Base-by-base conservation (phyloP, 1,140 invertebrate genomes). In the Atta cephalotes region DNA sequence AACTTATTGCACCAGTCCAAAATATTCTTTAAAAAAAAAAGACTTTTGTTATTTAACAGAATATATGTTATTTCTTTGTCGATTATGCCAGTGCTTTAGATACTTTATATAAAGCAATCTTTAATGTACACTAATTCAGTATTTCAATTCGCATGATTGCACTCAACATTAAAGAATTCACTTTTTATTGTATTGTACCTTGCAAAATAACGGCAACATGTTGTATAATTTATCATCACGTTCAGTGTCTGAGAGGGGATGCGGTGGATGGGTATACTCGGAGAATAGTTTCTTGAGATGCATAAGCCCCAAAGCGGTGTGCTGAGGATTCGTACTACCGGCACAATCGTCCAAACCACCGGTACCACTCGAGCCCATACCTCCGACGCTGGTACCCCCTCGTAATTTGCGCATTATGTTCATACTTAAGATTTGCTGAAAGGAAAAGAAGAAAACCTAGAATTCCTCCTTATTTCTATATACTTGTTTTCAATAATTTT, bases 181-280 rank as follows among this genome's bases (percentile, higher is more conserved):
- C 10, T n/a, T 14, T 80, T 21, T 70, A 58, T 21, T 21, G 21
- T 85, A 12, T 3, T 81, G 95, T 96, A 99, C 99, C 97, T 99
- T 99, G 95, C 98, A 99, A 95, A 99, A 99, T 12, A 99, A 96
- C 62, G 99, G 99, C 91, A 99, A 96, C 98, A 99, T 99, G 95
- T 99, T 99, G 95, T 99, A 99, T 0, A 99, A 96, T 95, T 99
- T 99, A 92, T 98, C 98, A 95, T 99, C 98, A 87, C 97, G 97
- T 95, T 99, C 98, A 78, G 96, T 95, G 84, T 98, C 98, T 51
- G 96, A 96, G 1, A 98, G 95, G 10, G 97, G 96, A 91, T 98
- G 97, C 63, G 97, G 95, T 56, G 98, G 98, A 96, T 99, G 98
- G 28, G 97, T 97, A 92, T 98, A 99, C 92, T 99, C 99, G 31